These are phyloP conservation scores for Noctua janthina DNA, from an alignment of 2,888 invertebrate species.

Conservation along the genomic window DNA sequence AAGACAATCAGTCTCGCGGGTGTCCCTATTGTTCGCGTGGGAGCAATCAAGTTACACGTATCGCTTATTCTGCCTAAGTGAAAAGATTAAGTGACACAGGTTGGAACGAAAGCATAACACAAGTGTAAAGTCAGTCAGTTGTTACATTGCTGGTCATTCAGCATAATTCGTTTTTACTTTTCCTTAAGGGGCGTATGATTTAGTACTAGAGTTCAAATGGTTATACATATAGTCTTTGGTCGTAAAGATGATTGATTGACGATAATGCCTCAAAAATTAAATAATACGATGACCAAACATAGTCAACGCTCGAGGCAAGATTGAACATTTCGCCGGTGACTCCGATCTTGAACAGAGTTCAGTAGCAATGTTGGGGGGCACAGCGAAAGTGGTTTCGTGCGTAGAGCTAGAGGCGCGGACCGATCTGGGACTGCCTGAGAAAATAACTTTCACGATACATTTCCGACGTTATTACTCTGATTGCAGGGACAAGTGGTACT, in stretches of 20 bases:
- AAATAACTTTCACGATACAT: constrained; percentile 89
- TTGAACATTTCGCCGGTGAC: constrained; percentile 44
- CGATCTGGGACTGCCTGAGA: constrained; percentile 84
- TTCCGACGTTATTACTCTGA: constrained; percentile 81
- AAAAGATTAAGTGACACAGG: constrained; percentile 69
- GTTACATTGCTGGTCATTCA: constrained; percentile 15
- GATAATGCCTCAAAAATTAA: constrained; percentile 30
- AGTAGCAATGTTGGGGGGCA: constrained; percentile 75
- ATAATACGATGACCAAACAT: constrained; percentile 37
- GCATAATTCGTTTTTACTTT: constrained; percentile 20
- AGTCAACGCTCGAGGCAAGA: constrained; percentile 26
- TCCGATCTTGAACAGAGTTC: constrained; percentile 75
- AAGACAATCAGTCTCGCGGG: constrained; percentile 83
- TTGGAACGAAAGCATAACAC: constrained; percentile 13
- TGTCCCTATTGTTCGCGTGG: constrained; percentile 86
- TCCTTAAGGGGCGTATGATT: constrained; percentile 10
- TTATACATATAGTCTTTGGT: constrained; percentile 10
- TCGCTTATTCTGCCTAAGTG: constrained; percentile 75
- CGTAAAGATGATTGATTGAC: constrained; percentile 39
- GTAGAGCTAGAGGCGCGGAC: constrained; percentile 77
- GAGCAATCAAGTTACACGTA: constrained; percentile 77
- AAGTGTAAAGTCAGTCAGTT: constrained; percentile 13
- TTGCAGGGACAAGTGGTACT: constrained; percentile 76
- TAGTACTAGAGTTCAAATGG: constrained; percentile 16
- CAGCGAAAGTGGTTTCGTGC: constrained; percentile 88